These are phyloP conservation scores for Hirudinaria manillensis DNA, from an alignment of 2,888 invertebrate species.

Conservation along the genomic window DNA sequence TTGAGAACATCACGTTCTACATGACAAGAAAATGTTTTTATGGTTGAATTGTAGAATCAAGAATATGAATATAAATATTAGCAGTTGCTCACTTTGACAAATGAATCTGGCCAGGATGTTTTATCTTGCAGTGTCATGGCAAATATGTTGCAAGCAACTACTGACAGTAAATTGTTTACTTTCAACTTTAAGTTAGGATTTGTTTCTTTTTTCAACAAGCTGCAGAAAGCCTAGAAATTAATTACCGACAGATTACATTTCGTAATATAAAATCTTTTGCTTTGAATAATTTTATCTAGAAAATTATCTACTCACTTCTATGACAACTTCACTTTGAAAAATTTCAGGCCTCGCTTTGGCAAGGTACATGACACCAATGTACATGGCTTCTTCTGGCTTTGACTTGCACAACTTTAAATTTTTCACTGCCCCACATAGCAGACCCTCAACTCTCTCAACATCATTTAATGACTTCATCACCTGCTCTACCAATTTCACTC, in stretches of 20 bases:
- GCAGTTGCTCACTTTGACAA: conserved; percentile 67
- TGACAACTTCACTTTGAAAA: conserved; percentile 54
- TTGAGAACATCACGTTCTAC: background rate
- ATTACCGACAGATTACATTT: too few relatives aligned
- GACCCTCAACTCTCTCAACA: conserved; percentile 66
- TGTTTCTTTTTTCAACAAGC: conserved; percentile 71
- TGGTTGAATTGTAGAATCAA: too few relatives aligned
- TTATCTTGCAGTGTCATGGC: conserved; percentile 71
- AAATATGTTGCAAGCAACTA: conserved; percentile 76
- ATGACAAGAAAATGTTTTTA: too few relatives aligned
- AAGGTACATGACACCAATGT: conserved; percentile 71
- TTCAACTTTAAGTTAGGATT: conserved; percentile 66
- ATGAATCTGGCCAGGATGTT: conserved; percentile 81
- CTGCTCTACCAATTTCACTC: conserved; percentile 69
- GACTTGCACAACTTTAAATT: conserved; percentile 70
- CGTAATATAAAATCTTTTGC: too few relatives aligned
- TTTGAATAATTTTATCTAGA: background rate
- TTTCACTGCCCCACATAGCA: conserved; percentile 82
- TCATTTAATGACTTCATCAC: conserved; percentile 73
- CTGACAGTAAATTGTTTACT: conserved; percentile 72
- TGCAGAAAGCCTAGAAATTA: conserved; percentile 65
- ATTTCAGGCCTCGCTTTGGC: conserved; percentile 70
- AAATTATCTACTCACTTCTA: conserved; percentile 52
- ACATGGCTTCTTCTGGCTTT: conserved; percentile 75
- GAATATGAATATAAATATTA: too few relatives aligned